These are phyloP conservation scores for Rhinogobius similis DNA, from an alignment of 2,113 vertebrate genomes.

Conservation along the genomic window DNA sequence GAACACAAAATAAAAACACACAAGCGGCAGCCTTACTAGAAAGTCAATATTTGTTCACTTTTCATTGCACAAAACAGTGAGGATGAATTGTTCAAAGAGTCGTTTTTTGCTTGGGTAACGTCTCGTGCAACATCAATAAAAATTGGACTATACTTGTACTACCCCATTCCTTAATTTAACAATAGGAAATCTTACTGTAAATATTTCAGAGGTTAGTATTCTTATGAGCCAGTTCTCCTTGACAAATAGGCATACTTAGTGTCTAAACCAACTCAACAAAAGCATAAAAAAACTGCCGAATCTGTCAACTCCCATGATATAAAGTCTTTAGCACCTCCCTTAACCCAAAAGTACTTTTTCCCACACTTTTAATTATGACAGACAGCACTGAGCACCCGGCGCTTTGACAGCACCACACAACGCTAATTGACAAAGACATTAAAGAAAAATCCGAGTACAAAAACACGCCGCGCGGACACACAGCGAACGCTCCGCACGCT, in stretches of 20 bases:
- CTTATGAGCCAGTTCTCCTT: not conserved
- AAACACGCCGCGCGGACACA: not conserved
- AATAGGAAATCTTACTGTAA: not conserved
- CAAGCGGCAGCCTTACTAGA: not conserved
- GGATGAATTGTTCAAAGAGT: not conserved
- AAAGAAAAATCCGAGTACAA: constrained; percentile 28
- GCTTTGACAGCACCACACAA: constrained; percentile 28
- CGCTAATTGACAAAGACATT: constrained; percentile 53
- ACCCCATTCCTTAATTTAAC: not conserved
- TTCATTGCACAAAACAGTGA: not conserved
- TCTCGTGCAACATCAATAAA: not conserved
- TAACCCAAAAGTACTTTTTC: constrained; percentile 35
- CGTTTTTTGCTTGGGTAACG: not conserved
- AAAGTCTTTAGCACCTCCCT: constrained; percentile 26
- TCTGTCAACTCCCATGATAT: constrained; percentile 26
- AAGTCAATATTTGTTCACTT: not conserved
- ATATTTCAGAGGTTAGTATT: not conserved
- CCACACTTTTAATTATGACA: constrained; percentile 54
- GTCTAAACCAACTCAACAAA: constrained; percentile 24
- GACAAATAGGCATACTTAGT: constrained; percentile 8
- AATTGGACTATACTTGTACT: not conserved
- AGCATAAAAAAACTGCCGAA: constrained; percentile 20
- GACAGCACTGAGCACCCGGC: constrained; percentile 28
- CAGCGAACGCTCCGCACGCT: constrained; percentile 16
- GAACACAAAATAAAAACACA: too few relatives aligned